phyloP scores from a whole-genome alignment of 2,888 invertebrate genomes.

The Callinectes sapidus region DNA sequence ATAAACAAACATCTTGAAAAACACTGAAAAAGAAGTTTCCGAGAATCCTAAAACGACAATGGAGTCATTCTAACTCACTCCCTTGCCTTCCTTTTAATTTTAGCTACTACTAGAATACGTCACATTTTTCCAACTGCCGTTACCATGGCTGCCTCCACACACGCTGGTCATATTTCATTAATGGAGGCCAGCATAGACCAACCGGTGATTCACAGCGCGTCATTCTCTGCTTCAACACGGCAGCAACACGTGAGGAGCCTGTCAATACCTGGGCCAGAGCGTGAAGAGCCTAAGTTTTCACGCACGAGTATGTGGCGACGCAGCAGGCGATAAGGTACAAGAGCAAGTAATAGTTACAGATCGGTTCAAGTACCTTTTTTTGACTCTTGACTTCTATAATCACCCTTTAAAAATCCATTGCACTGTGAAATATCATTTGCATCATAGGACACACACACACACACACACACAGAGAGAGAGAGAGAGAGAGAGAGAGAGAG shows the following conservation, averaged over 20 bases:
- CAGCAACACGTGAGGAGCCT: neutral
- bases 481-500: conserved; percentile 29
- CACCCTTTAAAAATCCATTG: no score
- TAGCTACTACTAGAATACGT: no score
- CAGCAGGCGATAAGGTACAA: neutral
- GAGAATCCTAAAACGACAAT: no score
- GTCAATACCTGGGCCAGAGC: neutral
- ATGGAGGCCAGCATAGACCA: neutral
- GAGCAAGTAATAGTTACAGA: neutral
- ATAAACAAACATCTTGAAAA: no score
- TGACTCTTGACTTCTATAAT: no score
- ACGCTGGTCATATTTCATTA: neutral
- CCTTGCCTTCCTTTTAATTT: no score
- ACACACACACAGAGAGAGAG: neutral
- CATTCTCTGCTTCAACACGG: neutral
- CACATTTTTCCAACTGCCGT: neutral
- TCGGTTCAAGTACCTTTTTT: no score
- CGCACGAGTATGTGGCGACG: neutral
- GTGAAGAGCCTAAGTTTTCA: neutral
- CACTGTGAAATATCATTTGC: no score
- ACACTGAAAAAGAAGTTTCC: no score
- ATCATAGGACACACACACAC: no score
- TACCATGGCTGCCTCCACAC: neutral
- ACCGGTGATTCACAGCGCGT: neutral
- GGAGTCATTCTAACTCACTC: no score